Percentiles rank a stretch among this genome's conserved stretches.
Conservation (phyloP, 1,140 invertebrate species). For the Lordiphosa mommai region DNA sequence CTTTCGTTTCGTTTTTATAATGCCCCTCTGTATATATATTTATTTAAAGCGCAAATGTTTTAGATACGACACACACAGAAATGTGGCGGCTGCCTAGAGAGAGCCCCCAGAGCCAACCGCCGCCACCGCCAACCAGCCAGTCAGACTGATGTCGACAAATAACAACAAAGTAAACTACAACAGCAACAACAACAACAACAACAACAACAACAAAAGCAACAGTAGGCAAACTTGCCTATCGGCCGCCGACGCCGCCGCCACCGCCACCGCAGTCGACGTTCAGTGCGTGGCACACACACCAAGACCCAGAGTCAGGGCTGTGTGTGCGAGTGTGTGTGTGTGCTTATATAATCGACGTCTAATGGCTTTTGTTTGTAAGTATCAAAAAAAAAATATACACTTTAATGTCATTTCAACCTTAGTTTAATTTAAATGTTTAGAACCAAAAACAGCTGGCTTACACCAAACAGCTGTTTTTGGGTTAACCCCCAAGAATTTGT, state of each 20-base stretch:
- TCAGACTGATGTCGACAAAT: conserved; percentile 39
- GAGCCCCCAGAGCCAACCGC: conserved; percentile 9
- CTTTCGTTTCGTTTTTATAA: conserved; percentile 50
- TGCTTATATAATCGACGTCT: conserved; percentile 69
- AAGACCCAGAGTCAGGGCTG: conserved; percentile 10
- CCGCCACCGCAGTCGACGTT: conserved; percentile 17
- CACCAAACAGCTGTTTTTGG: conserved; percentile 43
- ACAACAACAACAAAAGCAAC: conserved; percentile 36
- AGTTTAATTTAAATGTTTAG: too few relatives aligned
- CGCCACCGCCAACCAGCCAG: conserved; percentile 29
- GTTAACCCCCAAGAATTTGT: conserved; percentile 16
- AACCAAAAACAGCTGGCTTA: conserved; percentile 42
- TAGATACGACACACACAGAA: conserved; percentile 64
- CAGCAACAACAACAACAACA: conserved; percentile 44
- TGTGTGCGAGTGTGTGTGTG: too few relatives aligned
- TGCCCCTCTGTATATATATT: conserved; percentile 71
- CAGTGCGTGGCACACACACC: conserved; percentile 49
- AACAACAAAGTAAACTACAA: conserved; percentile 49
- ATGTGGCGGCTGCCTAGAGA: conserved; percentile 16
- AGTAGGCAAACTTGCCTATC: conserved; percentile 66
- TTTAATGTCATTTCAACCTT: too few relatives aligned
- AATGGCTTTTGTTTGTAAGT: conserved; percentile 71
- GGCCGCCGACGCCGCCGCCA: conserved; percentile 27
- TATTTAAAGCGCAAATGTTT: conserved; percentile 78
- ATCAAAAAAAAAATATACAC: conserved; percentile 40